phyloP scores from a whole-genome alignment of 2,888 invertebrate genomes.

The Ophion slaviceki region DNA sequence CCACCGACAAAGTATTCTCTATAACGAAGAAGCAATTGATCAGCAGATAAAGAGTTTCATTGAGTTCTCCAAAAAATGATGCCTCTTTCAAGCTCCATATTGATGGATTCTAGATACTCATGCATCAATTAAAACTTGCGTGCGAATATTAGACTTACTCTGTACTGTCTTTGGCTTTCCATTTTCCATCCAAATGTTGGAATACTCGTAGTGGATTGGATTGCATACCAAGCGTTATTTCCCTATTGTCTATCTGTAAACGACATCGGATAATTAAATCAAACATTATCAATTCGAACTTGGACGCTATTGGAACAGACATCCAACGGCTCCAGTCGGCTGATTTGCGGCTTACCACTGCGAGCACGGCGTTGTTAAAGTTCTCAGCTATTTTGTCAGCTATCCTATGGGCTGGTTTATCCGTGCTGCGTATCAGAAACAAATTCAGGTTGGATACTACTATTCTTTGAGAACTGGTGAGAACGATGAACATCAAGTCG shows the following conservation, averaged over 20 bases:
- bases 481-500: too few species aligned
- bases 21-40: too few species aligned
- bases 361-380: slow-evolving; percentile 90
- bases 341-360: slow-evolving; percentile 87
- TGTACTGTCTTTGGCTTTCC: slow-evolving; percentile 87
- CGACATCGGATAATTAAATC: background rate
- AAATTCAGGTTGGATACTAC: slow-evolving; percentile 14
- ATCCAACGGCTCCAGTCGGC: background rate
- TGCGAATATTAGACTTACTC: slow-evolving; percentile 78
- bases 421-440: slow-evolving; percentile 82
- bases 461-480: background rate
- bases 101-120: background rate
- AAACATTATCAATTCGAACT: background rate
- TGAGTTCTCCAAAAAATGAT: background rate
- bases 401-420: slow-evolving; percentile 87
- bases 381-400: slow-evolving; percentile 95
- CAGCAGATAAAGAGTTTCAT: too few species aligned
- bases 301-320: background rate
- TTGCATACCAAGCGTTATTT: slow-evolving; percentile 88
- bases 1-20: too few species aligned
- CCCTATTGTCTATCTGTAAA: slow-evolving; percentile 92
- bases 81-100: background rate
- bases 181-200: slow-evolving; percentile 89
- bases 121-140: background rate
- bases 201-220: slow-evolving; percentile 90